Base-by-base conservation (phyloP, 37 sponge, comb jelly and placozoan genomes). In the Ianthella basta region DNA sequence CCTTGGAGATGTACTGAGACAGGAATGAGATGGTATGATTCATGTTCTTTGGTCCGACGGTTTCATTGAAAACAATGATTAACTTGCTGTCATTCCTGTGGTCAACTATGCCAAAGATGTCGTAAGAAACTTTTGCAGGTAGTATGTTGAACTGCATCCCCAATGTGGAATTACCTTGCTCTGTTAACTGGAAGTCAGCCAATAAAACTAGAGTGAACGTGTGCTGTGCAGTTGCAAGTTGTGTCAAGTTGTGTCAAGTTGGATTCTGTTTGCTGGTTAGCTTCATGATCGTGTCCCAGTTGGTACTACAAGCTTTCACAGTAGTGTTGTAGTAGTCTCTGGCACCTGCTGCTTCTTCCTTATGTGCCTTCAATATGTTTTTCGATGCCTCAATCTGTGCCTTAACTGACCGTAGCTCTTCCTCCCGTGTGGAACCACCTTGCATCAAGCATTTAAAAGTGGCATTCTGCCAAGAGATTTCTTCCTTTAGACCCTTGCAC, bases 131-230 rank as follows among this genome's bases (percentile, higher is more conserved):
- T 88, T 88, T 34, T 83, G 84, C 0, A 88, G 55, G 65, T 84
- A 84, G 68, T 89, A 89, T 54, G 89, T 79, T 21, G 72, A 68
- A 33, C 68, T 63, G 20, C 32, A 27, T 16, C 88, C 84, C 83
- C 88, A 88, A 27, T 44, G 56, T 53, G 88, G 88, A 50, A 88
- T 78, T 16, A 88, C n/a, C n/a, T n/a, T n/a, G 79, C 59, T 88
- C 83, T 24, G 40, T 18, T 38, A 54, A 24, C 44, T 88, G 84
- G 40, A 66, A 88, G 36, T 88, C 88, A 25, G 67, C 83, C 33
- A 38, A 55, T 18, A 88, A 32, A 19, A 56, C 56, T 23, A 79
- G 25, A 6, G 72, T 68, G 33, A 87, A 87, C 0, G 29, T 78
- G 24, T 87, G 57, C 70, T 81, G 56, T 3, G 79, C 24, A 23